Evolutionary conservation across 2,888 invertebrate species (phyloP).

Genomic region (Baccha elongata): DNA sequence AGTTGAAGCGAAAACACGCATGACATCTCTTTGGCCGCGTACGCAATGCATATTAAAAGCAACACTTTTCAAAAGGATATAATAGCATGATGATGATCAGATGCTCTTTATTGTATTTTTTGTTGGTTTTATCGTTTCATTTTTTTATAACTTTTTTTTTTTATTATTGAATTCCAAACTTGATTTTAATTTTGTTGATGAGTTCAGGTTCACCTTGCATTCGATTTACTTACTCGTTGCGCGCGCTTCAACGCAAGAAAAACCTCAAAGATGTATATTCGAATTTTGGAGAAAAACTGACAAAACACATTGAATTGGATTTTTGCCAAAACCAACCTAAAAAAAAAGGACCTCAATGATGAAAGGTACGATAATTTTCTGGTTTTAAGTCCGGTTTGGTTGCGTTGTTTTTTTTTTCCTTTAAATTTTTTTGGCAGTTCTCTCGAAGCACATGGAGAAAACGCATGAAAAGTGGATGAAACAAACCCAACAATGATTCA

Average conservation of each 20-base stretch:
- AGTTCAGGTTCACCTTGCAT: slow-evolving; percentile 71
- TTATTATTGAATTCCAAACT: slow-evolving; percentile 70
- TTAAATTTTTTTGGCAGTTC: slow-evolving; percentile 41
- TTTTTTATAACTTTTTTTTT: background rate
- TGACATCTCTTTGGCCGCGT: slow-evolving; percentile 59
- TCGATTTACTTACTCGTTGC: slow-evolving; percentile 70
- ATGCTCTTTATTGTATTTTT: slow-evolving; percentile 2
- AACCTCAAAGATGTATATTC: slow-evolving; percentile 40
- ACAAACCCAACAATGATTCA: slow-evolving; percentile 34
- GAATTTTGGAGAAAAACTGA: slow-evolving; percentile 57
- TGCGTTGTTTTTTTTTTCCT: slow-evolving; percentile 47
- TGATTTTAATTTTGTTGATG: slow-evolving; percentile 72
- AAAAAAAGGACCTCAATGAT: slow-evolving; percentile 45
- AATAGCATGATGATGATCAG: slow-evolving; percentile 32
- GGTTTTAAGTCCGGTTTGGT: slow-evolving; percentile 71
- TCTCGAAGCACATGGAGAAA: slow-evolving; percentile 50
- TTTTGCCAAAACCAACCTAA: background rate
- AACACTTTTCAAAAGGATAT: slow-evolving; percentile 59
- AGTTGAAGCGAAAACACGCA: slow-evolving; percentile 65
- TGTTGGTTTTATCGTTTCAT: background rate
- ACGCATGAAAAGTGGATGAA: slow-evolving; percentile 67
- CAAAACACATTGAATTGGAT: slow-evolving; percentile 53
- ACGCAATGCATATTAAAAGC: slow-evolving; percentile 68
- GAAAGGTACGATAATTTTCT: slow-evolving; percentile 70
- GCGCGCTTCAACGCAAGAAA: slow-evolving; percentile 67